Conservation (phyloP, 2,888 invertebrate species). For the Calephelis perditalis region DNA sequence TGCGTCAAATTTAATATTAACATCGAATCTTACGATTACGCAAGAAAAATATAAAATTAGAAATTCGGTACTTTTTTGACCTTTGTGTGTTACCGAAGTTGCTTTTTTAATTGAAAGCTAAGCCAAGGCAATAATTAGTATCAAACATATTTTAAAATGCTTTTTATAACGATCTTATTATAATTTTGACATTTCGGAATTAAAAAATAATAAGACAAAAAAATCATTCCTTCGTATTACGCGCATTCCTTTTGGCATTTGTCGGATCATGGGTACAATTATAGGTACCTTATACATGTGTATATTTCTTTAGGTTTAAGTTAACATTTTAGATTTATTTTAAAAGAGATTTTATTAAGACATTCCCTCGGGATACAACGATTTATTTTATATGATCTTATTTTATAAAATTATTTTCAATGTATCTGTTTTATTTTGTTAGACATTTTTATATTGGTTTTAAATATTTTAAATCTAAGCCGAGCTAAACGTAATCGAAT, state of each 20-base stretch:
- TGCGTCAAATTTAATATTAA: too few species aligned
- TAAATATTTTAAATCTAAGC: constrained; percentile 32
- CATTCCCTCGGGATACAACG: constrained; percentile 65
- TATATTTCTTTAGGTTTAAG: constrained; percentile 51
- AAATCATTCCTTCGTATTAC: constrained; percentile 7
- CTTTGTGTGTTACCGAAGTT: neutral
- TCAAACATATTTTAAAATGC: neutral
- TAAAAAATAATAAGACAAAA: constrained; percentile 5
- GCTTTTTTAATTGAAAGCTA: too few species aligned
- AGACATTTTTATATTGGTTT: constrained; percentile 42
- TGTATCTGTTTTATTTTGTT: constrained; percentile 71
- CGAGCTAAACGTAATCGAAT: constrained; percentile 29
- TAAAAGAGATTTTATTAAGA: constrained; percentile 49
- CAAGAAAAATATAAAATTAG: too few species aligned
- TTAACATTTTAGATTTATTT: constrained; percentile 58
- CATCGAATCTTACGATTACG: too few species aligned
- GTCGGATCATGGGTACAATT: constrained; percentile 33
- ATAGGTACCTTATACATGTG: constrained; percentile 40
- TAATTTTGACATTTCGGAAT: constrained; percentile 9
- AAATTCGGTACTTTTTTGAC: too few species aligned
- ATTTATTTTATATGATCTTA: constrained; percentile 56
- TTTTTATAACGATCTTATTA: constrained; percentile 4
- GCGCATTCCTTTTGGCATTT: constrained; percentile 47
- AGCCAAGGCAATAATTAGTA: constrained; percentile 4
- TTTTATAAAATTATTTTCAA: constrained; percentile 37